Conservation (phyloP, 2,797 vertebrate species). For the Chromis chromis region DNA sequence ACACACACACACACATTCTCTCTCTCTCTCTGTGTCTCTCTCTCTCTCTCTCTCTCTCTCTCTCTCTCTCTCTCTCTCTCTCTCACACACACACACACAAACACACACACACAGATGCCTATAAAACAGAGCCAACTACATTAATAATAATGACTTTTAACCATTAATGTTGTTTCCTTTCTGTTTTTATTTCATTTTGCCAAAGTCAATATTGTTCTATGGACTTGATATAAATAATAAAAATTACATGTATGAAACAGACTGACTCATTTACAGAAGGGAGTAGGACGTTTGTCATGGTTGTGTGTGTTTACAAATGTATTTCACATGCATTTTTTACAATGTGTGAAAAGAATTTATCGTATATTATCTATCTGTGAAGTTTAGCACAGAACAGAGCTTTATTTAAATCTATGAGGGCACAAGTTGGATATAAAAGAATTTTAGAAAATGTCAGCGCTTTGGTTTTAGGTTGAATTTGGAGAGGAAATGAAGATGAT, state of each 20-base stretch:
- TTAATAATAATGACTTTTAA: conserved; percentile 63
- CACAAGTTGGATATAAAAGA: neutral
- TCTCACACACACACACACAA: conserved; percentile 31
- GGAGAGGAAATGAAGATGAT: conserved; percentile 21
- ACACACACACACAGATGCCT: conserved; percentile 56
- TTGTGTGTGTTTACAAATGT: conserved; percentile 2
- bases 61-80: too few species aligned
- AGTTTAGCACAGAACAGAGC: neutral
- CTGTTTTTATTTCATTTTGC: conserved; percentile 78
- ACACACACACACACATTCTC: too few species aligned
- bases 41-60: too few species aligned
- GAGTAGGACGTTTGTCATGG: conserved; percentile 24
- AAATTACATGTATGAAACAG: conserved; percentile 75
- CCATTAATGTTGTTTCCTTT: conserved; percentile 73
- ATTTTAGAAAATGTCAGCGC: neutral
- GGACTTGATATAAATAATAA: conserved; percentile 84
- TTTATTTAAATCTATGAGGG: conserved; percentile 1
- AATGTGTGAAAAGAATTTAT: neutral
- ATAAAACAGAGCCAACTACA: conserved; percentile 63
- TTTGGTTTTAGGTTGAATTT: conserved; percentile 9
- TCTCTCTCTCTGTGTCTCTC: too few species aligned
- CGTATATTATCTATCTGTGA: neutral
- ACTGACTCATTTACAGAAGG: conserved; percentile 48
- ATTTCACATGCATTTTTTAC: neutral
- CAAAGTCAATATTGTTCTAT: conserved; percentile 84